Conservation (phyloP, 2,888 invertebrate species). For the Dinocampus coccinellae region DNA sequence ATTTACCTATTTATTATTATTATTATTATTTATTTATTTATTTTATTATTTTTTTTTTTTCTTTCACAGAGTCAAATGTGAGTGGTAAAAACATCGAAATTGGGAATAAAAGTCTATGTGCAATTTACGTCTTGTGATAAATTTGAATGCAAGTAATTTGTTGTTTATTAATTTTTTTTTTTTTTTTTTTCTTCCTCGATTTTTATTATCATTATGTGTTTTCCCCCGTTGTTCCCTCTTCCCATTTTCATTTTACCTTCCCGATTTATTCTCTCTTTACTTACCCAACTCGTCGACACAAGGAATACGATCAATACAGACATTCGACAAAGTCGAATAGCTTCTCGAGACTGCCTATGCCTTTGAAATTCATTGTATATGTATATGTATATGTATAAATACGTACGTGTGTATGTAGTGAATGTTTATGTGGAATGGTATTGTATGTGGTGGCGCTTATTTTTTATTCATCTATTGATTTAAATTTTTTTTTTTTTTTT, state of each 20-base stretch:
- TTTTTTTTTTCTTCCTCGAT: conserved; percentile 28
- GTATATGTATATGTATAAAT: not conserved
- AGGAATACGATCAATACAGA: conserved; percentile 46
- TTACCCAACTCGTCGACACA: conserved; percentile 31
- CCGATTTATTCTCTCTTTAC: no score
- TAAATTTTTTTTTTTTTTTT: no score
- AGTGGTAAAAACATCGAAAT: not conserved
- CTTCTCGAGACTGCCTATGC: conserved; percentile 31
- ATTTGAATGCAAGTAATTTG: conserved; percentile 19
- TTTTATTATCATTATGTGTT: no score
- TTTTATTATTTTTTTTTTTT: conserved; percentile 32
- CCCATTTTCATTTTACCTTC: no score
- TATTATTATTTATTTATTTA: conserved; percentile 33
- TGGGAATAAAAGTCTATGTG: conserved; percentile 40
- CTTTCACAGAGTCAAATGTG: conserved; percentile 16
- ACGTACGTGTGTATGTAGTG: not conserved
- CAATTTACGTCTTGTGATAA: conserved; percentile 29
- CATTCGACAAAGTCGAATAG: conserved; percentile 33
- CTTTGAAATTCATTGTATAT: no score
- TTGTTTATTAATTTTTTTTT: no score
- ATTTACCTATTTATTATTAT: not conserved
- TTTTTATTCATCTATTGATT: not conserved
- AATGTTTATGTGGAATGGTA: not conserved
- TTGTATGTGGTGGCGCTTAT: not conserved
- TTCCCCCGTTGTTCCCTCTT: conserved; percentile 22